Evolutionary conservation across 2,888 invertebrate genomes (phyloP).

Genomic region (Stenurella melanura): DNA sequence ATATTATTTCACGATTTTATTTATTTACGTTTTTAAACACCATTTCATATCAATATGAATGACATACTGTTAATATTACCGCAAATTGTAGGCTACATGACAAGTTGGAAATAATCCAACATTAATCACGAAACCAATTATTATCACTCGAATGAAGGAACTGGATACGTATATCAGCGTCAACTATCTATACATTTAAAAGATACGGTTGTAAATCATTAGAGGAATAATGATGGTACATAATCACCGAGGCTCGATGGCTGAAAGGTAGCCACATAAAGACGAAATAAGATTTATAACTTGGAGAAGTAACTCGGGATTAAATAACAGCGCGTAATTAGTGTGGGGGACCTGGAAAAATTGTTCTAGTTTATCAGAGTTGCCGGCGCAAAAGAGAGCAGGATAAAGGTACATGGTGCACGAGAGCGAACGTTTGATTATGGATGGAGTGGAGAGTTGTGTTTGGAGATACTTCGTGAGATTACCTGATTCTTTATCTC

Average conservation of each 20-base stretch:
- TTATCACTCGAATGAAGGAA: constrained; percentile 26
- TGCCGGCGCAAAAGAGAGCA: neutral
- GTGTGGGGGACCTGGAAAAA: constrained; percentile 23
- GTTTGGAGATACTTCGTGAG: constrained; percentile 2
- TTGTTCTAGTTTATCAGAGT: constrained; percentile 22
- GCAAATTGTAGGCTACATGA: constrained; percentile 12
- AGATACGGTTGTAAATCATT: constrained; percentile 32
- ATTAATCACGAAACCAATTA: constrained; percentile 35
- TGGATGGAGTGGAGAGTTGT: constrained; percentile 1
- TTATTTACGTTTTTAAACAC: neutral
- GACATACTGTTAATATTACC: constrained; percentile 1
- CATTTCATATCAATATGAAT: neutral
- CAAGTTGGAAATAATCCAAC: constrained; percentile 23
- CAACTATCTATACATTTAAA: constrained; percentile 31
- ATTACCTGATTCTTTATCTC: constrained; percentile 1
- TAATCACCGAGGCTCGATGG: neutral
- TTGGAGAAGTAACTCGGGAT: constrained; percentile 17
- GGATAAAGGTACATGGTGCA: neutral
- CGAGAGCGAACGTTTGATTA: constrained; percentile 1
- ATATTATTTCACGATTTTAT: neutral
- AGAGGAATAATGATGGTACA: constrained; percentile 26
- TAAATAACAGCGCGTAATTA: constrained; percentile 27
- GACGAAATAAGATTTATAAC: constrained; percentile 33
- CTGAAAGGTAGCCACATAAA: constrained; percentile 29
- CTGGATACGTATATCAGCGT: constrained; percentile 29